Conservation (phyloP, 2,888 invertebrate genomes). For the Synergus itoensis region DNA sequence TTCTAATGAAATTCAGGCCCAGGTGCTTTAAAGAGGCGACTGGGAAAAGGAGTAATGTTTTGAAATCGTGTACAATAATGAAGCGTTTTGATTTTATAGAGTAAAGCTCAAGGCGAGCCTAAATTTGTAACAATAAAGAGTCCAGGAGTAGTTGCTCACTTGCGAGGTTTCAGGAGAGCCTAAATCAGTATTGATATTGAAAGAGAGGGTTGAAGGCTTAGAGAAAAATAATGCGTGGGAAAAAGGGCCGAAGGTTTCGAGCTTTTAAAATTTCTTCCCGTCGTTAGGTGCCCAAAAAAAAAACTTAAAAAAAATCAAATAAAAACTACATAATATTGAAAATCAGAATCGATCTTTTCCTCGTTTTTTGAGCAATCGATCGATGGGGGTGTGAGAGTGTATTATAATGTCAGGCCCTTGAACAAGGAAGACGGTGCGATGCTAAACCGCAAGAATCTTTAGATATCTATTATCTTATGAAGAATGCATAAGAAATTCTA, state of each 20-base stretch:
- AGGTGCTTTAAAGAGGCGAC: conserved; percentile 6
- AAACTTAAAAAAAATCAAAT: not conserved
- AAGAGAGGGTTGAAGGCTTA: conserved; percentile 5
- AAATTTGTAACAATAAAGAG: conserved; percentile 28
- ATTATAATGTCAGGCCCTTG: conserved; percentile 18
- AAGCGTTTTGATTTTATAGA: conserved; percentile 6
- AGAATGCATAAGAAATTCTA: conserved; percentile 60
- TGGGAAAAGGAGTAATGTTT: not conserved
- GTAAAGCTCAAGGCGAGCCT: not conserved
- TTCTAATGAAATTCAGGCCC: conserved; percentile 34
- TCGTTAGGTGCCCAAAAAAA: conserved; percentile 20
- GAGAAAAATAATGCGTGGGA: not conserved
- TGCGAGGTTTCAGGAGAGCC: conserved; percentile 26
- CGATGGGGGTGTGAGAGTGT: conserved; percentile 17
- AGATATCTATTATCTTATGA: conserved; percentile 44
- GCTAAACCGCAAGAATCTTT: conserved; percentile 40
- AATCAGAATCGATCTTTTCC: conserved; percentile 28
- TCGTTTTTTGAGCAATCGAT: conserved; percentile 30
- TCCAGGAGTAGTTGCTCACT: conserved; percentile 36
- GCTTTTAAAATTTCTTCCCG: conserved; percentile 32
- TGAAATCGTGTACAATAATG: conserved; percentile 16
- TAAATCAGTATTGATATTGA: conserved; percentile 9
- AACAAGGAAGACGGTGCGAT: conserved; percentile 35
- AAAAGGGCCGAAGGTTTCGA: not conserved
- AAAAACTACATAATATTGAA: conserved; percentile 18